Evolutionary conservation across 2,888 invertebrate genomes (phyloP), one percentile per base, ranked within the genome.

Genomic region (Molorchus minor): DNA sequence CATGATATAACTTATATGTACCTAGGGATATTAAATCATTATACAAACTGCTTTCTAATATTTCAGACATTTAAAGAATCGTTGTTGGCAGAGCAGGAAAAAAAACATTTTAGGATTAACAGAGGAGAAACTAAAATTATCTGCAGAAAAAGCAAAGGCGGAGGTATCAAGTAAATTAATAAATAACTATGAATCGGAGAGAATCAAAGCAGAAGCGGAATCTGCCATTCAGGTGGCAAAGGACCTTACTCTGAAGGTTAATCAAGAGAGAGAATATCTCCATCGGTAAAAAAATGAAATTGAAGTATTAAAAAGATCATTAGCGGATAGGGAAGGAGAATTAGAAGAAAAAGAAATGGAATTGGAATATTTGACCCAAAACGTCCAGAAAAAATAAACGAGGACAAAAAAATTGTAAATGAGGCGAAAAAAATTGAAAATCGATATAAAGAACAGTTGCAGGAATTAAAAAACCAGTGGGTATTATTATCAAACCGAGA

Each of bases 41-140:
- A n/a, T n/a, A n/a, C n/a, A n/a, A n/a, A n/a, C n/a, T n/a, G n/a
- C n/a, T n/a, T n/a, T n/a, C n/a, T n/a, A n/a, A n/a, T n/a, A n/a
- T n/a, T 85, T 61, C 82, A 87, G 75, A 77, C 84, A 1, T 71
- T 87, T 35, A 85, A 84, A 7, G 85, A 86, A 77, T 78, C 83
- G 2, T 80, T 86, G 15, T 77, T 87, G 56, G 85, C 84, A 12
- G 87, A 87, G 72, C 86, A 87, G 74, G 82, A 85, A 12, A 83
- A 83, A n/a, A 71, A 82, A 84, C 0, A 84, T 86, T 20, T 81
- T 84, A 61, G 85, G 86, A 71, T 80, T 85, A 63, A 82, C 84
- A 0, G 87, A 87, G 78, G 85, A 86, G 8, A 86, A 85, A 71
- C 80, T 84, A 25, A 75, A 82, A 1, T 80, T 81, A 29, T 70